These are phyloP conservation scores for Drosophila kanapiae DNA, from an alignment of 1,140 invertebrate species.

Conservation along the genomic window DNA sequence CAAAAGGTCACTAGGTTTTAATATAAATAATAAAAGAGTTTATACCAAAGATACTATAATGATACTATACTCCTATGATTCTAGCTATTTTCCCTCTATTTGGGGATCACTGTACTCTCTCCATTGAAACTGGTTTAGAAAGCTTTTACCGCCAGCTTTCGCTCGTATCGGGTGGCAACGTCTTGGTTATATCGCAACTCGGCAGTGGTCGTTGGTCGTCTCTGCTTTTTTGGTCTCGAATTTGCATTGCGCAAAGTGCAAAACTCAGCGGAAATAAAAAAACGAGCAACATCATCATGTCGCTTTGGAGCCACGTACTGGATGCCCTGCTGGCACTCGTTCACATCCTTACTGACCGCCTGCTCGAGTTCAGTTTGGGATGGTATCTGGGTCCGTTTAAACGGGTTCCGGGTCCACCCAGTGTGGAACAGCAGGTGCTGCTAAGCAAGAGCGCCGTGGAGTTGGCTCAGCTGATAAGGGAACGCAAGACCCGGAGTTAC, in stretches of 20 bases:
- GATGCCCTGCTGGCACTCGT: slow-evolving; percentile 54
- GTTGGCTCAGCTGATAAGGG: slow-evolving; percentile 89
- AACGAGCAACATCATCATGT: slow-evolving; percentile 31
- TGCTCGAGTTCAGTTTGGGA: slow-evolving; percentile 72
- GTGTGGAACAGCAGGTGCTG: slow-evolving; percentile 86
- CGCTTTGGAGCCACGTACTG: slow-evolving; percentile 51
- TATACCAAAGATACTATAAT: too few species aligned
- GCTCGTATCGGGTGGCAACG: slow-evolving; percentile 32
- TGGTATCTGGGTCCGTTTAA: slow-evolving; percentile 68
- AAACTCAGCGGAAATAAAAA: slow-evolving; percentile 15
- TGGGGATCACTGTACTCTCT: neutral
- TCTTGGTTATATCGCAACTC: slow-evolving; percentile 36
- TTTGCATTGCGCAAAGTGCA: slow-evolving; percentile 48
- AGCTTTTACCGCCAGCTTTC: slow-evolving; percentile 36
- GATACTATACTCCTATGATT: too few species aligned
- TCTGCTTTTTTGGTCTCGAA: slow-evolving; percentile 11
- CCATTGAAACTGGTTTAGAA: slow-evolving; percentile 31
- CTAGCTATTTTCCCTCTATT: neutral
- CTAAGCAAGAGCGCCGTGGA: slow-evolving; percentile 88
- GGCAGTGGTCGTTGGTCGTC: slow-evolving; percentile 2
- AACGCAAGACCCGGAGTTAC: slow-evolving; percentile 88
- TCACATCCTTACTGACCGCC: slow-evolving; percentile 66
- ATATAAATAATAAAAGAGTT: neutral
- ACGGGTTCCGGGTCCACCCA: slow-evolving; percentile 85
- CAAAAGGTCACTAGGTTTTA: neutral